Evolutionary conservation across 2,113 vertebrate species (phyloP).

Genomic region (Baryphthengus martii): DNA sequence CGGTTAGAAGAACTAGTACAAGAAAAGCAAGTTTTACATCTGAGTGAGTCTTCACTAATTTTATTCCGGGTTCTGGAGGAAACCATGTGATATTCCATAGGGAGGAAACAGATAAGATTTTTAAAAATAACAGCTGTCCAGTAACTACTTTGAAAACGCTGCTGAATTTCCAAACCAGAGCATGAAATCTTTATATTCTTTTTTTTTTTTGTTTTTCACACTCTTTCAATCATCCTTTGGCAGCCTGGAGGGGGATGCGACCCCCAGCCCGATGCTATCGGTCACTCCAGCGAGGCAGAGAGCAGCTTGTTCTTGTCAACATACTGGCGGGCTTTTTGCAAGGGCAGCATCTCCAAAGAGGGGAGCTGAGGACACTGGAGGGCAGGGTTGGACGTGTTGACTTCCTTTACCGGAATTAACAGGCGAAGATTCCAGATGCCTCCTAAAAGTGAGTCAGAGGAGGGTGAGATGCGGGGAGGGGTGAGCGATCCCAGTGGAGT

Average conservation of each 20-base stretch:
- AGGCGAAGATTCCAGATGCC: neutral
- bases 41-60: neutral
- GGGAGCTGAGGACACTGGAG: neutral
- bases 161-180: neutral
- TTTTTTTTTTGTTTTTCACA: fast-evolving
- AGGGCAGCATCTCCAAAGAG: neutral
- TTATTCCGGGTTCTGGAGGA: neutral
- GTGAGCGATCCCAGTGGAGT: neutral
- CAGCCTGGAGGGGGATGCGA: too few species aligned
- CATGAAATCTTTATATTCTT: neutral
- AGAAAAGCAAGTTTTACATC: neutral
- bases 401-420: neutral
- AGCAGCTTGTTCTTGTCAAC: neutral
- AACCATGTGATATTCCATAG: fast-evolving
- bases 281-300: neutral
- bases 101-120: neutral
- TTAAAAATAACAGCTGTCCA: neutral
- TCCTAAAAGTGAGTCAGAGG: neutral
- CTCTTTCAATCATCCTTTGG: neutral
- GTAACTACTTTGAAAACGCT: neutral
- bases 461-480: fast-evolving
- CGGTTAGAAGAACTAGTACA: neutral
- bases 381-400: neutral
- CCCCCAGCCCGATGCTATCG: fast-evolving
- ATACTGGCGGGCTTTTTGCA: neutral